Evolutionary conservation across 2,888 invertebrate genomes (phyloP).

Genomic region (Chrysodeixis includens): DNA sequence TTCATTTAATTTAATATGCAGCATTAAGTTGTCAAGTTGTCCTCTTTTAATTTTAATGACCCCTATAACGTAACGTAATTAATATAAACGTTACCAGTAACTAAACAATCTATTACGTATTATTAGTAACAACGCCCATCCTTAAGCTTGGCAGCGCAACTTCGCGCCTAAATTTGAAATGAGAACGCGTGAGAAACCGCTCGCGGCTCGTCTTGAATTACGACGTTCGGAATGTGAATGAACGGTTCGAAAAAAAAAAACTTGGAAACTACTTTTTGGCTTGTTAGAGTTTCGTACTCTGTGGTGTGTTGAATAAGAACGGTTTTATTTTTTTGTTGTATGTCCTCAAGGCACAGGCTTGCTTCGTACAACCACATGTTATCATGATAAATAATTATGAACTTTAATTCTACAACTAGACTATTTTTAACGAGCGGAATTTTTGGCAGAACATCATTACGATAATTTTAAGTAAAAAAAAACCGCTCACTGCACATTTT

Average conservation of each 20-base stretch:
- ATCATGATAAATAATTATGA: not conserved
- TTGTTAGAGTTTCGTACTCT: conserved; percentile 56
- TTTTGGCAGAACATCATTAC: not conserved
- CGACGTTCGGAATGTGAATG: conserved; percentile 78
- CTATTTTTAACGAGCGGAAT: not conserved
- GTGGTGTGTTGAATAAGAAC: conserved; percentile 52
- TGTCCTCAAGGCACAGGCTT: not conserved
- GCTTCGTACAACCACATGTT: not conserved
- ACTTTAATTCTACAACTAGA: not conserved
- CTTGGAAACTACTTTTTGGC: conserved; percentile 66
- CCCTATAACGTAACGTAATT: not conserved
- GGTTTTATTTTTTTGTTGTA: not conserved
- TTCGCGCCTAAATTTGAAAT: conserved; percentile 84
- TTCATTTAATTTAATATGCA: not conserved
- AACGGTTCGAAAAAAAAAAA: conserved; percentile 60
- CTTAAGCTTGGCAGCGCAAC: conserved; percentile 68
- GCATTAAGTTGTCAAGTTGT: not conserved
- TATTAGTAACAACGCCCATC: conserved; percentile 51
- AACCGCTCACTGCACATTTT: not conserved
- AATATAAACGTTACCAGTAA: conserved; percentile 7
- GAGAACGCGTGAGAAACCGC: conserved; percentile 84
- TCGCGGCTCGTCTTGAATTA: conserved; percentile 76
- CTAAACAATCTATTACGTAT: conserved; percentile 33
- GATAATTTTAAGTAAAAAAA: not conserved
- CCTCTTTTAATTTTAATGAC: conserved; percentile 13